Conservation (phyloP, 2,888 invertebrate genomes). For the Drosophila prolongata region DNA sequence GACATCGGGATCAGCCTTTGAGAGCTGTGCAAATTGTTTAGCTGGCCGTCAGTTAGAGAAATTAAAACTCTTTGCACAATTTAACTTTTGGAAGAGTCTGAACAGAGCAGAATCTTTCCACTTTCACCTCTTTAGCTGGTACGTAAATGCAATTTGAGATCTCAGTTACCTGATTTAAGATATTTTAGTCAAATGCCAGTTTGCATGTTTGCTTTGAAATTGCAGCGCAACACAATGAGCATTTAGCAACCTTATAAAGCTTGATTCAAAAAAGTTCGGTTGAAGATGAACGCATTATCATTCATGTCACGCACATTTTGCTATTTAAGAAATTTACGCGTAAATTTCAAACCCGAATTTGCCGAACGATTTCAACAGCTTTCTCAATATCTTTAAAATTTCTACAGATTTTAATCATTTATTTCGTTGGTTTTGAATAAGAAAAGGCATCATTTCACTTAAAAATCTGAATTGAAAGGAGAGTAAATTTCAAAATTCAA, state of each 20-base stretch:
- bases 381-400: too few species aligned
- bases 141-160: slow-evolving; percentile 6
- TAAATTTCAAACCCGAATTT: too few species aligned
- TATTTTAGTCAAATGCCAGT: neutral
- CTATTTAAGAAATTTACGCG: neutral
- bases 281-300: neutral
- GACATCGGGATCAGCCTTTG: slow-evolving; percentile 38
- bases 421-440: neutral
- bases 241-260: neutral
- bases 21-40: slow-evolving; percentile 45
- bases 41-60: slow-evolving; percentile 35
- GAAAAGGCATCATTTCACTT: too few species aligned
- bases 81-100: slow-evolving; percentile 29
- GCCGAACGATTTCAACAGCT: too few species aligned
- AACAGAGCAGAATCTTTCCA: neutral
- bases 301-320: neutral
- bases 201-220: slow-evolving; percentile 6
- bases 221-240: slow-evolving; percentile 1
- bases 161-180: slow-evolving; percentile 9
- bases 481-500: too few species aligned
- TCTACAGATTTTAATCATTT: neutral
- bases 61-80: slow-evolving; percentile 63
- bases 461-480: too few species aligned
- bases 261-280: neutral
- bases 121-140: neutral